Evolutionary conservation across 2,797 vertebrate species (phyloP).

Genomic region (Staurois parvus): DNA sequence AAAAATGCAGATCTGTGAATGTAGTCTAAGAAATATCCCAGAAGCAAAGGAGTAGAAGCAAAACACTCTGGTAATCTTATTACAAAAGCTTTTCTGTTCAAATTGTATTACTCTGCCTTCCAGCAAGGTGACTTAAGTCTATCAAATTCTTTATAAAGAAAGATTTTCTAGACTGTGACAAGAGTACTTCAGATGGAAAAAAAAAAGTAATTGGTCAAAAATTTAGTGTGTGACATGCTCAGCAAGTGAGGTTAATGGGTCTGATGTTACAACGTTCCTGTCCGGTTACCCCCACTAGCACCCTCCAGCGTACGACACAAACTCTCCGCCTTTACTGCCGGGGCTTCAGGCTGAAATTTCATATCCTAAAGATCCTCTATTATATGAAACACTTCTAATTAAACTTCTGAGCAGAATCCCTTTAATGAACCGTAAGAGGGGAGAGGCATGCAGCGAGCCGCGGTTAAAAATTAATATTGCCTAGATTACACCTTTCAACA

Average conservation of each 20-base stretch:
- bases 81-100: too few species aligned
- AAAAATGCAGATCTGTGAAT: too few species aligned
- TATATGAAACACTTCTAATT: conserved; percentile 68
- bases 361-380: conserved; percentile 65
- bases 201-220: conserved; percentile 18
- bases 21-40: too few species aligned
- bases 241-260: conserved; percentile 1
- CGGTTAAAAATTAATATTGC: conserved; percentile 65
- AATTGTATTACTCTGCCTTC: neutral
- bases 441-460: conserved; percentile 63
- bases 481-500: conserved; percentile 63
- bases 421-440: conserved; percentile 68
- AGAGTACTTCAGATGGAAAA: neutral
- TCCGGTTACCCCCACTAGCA: neutral
- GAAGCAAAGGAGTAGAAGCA: too few species aligned
- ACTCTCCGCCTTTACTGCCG: conserved; percentile 64
- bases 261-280: neutral
- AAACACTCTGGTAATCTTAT: too few species aligned
- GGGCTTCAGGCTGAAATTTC: conserved; percentile 62
- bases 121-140: conserved; percentile 6
- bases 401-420: conserved; percentile 66
- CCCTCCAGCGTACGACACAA: conserved; percentile 60
- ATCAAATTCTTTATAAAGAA: neutral
- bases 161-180: neutral
- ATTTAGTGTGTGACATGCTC: neutral